Evolutionary conservation across 1,140 invertebrate species (phyloP).

Genomic region (Achroia grisella): DNA sequence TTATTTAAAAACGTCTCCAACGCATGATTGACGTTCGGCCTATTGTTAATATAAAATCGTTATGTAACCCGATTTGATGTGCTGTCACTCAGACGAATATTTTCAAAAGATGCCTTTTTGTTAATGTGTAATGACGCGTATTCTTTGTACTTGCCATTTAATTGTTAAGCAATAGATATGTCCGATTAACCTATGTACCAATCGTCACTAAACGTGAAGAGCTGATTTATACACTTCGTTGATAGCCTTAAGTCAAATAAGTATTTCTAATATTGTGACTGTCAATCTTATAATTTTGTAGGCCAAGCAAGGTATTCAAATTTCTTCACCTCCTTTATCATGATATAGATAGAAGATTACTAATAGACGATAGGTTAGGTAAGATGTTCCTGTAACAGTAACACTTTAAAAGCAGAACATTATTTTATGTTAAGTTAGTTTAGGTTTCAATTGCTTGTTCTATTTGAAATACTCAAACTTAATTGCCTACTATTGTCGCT

Average conservation of each 20-base stretch:
- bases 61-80: conserved; percentile 58
- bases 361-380: too few species aligned
- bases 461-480: too few species aligned
- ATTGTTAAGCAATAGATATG: conserved; percentile 53
- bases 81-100: conserved; percentile 57
- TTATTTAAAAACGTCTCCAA: conserved; percentile 69
- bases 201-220: conserved; percentile 20
- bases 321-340: too few species aligned
- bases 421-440: too few species aligned
- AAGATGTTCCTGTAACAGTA: too few species aligned
- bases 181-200: conserved; percentile 50
- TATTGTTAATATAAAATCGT: conserved; percentile 49
- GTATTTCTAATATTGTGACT: conserved; percentile 10
- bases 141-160: conserved; percentile 63
- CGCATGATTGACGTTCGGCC: conserved; percentile 48
- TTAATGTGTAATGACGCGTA: conserved; percentile 62
- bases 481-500: too few species aligned
- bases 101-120: conserved; percentile 55
- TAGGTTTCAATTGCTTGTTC: too few species aligned
- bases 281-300: conserved; percentile 2
- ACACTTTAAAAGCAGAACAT: too few species aligned
- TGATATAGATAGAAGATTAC: too few species aligned
- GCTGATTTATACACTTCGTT: conserved; percentile 16
- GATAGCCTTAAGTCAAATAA: conserved; percentile 12
- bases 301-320: too few species aligned